A percentile compares a stretch with the other conserved stretches of the same genome.
Conservation (phyloP, 2,797 vertebrate genomes). For the Babyrousa celebensis region DNA sequence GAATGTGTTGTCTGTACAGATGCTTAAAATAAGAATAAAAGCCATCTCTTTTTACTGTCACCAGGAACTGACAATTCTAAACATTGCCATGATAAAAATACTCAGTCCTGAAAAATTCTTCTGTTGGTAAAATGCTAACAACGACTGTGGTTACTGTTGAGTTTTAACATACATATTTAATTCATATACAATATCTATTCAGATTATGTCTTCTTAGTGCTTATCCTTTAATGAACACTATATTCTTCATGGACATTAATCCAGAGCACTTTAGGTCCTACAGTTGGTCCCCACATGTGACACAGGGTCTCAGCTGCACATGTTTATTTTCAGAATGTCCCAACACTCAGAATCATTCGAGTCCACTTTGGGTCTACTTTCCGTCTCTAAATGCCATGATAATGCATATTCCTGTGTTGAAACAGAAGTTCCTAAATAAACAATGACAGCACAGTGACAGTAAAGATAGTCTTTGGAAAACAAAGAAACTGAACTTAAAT, state of each 20-base stretch:
- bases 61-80: neutral
- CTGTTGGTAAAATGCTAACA: constrained; percentile 12
- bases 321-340: neutral
- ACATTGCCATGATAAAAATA: constrained; percentile 38
- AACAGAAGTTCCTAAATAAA: constrained; percentile 65
- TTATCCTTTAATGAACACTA: neutral
- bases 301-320: no score
- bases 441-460: neutral
- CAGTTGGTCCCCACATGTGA: rapidly evolving
- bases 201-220: neutral
- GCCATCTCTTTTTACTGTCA: neutral
- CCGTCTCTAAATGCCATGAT: neutral
- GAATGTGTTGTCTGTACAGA: neutral
- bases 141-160: neutral
- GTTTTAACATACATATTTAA: constrained; percentile 12
- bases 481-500: constrained; percentile 57
- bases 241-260: neutral
- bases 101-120: neutral
- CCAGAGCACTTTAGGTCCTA: neutral
- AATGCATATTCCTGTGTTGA: constrained; percentile 2
- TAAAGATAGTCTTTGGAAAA: constrained; percentile 53
- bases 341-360: neutral
- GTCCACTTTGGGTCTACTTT: neutral
- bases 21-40: neutral
- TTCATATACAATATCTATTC: neutral